Conservation (phyloP, 2,888 invertebrate species). For the Byasa hedistus region DNA sequence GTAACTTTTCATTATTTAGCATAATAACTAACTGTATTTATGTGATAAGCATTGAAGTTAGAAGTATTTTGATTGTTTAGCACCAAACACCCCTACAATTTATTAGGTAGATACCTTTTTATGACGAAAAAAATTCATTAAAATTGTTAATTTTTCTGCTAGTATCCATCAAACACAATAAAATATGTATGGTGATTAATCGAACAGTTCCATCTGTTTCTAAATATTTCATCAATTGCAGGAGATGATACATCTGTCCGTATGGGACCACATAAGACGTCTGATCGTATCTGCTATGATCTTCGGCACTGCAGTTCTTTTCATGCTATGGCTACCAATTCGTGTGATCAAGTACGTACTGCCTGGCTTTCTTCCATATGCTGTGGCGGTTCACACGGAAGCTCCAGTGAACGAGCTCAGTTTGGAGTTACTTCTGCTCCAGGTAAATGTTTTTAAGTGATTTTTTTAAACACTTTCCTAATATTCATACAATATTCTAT, state of each 20-base stretch:
- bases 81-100: too few species aligned
- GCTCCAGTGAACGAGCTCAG: conserved; percentile 96
- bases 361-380: conserved; percentile 96
- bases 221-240: conserved; percentile 51
- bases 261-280: conserved; percentile 93
- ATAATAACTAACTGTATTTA: too few species aligned
- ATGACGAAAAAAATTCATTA: too few species aligned
- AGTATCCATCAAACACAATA: too few species aligned
- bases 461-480: too few species aligned
- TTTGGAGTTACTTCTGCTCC: conserved; percentile 92
- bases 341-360: conserved; percentile 88
- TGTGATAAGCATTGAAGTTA: too few species aligned
- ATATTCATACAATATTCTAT: too few species aligned
- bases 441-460: conserved; percentile 74
- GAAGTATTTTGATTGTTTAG: too few species aligned
- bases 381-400: conserved; percentile 90
- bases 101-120: too few species aligned
- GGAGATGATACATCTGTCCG: conserved; percentile 98
- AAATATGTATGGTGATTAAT: too few species aligned
- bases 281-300: conserved; percentile 96
- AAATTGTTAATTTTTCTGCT: too few species aligned
- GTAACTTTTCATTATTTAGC: too few species aligned
- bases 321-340: conserved; percentile 98
- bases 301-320: conserved; percentile 96
- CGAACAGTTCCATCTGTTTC: neutral